Base-by-base conservation (phyloP, 2,797 vertebrate genomes). In the Alauda arvensis region DNA sequence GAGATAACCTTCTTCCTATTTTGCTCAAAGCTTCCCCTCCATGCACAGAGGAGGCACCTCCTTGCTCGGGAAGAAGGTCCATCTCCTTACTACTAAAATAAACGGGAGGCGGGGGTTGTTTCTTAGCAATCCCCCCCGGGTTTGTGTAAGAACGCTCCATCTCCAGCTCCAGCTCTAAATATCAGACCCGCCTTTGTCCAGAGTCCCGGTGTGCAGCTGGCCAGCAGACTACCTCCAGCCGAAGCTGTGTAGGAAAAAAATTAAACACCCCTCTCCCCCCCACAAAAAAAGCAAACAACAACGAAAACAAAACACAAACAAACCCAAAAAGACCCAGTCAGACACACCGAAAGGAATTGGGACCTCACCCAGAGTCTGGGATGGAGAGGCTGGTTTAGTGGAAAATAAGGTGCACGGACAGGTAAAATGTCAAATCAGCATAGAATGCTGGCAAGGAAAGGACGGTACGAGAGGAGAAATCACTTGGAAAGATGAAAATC, bases 401-500 rank as follows among this genome's bases (percentile, higher is more conserved):
- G 15, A 57, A 87, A 31, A 33, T 77, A 33, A 82, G 61, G 39
- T 28, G 62, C 57, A 25, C 4, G 3, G 28, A 12, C 60, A 81
- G 90, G 74, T 91, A 90, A 77, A 82, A 68, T 7, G 39, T 29
- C 57, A 60, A 40, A 40, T 61, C 77, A 83, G 59, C 34, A 63
- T 62, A 29, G 15, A 8, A 14, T 9, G 20, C 17, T 86, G 63
- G 60, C 57, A 31, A n/a, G 39, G 29, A 55, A 86, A 39, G 23
- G 9, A 21, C 8, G 6, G 40, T 31, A 57, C 28, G 43, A 66
- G 53, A 69, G 52, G 6, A 80, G 43, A 90, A 88, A 72, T 66
- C 48, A 34, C 59, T 91, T 78, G 79, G 86, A 89, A 87, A 90
- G 70, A 88, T 77, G 67, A 90, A 94, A 94, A 93, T 93, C 63